Evolutionary conservation across 2,797 vertebrate genomes (phyloP).

Genomic region (Hemitrygon akajei): DNA sequence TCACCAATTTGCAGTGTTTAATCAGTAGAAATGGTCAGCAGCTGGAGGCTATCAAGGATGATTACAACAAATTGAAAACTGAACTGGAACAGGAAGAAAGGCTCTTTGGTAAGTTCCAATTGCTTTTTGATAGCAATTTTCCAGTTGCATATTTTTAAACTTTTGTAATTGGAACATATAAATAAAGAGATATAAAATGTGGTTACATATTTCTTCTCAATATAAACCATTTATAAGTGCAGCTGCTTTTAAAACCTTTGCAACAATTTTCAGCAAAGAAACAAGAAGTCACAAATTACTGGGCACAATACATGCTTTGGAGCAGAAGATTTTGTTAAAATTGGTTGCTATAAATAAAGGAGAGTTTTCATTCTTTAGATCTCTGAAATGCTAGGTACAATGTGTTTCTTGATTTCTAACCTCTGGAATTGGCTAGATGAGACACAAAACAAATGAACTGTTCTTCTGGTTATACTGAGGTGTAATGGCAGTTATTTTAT

Average conservation of each 20-base stretch:
- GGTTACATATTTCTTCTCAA: neutral
- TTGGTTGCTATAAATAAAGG: neutral
- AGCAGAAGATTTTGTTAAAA: too few relatives aligned
- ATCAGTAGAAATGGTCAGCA: slow-evolving; percentile 61
- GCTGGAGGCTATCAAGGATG: slow-evolving; percentile 65
- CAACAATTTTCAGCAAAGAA: neutral
- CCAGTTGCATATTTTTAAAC: neutral
- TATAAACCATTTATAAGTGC: neutral
- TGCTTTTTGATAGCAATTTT: slow-evolving; percentile 24
- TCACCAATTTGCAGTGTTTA: slow-evolving; percentile 62
- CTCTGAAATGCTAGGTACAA: neutral
- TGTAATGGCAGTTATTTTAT: neutral
- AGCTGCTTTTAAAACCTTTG: neutral
- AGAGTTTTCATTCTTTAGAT: neutral
- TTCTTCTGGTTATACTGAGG: neutral
- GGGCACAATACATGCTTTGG: neutral
- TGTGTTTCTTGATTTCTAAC: neutral
- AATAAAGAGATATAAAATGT: neutral
- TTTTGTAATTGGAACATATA: neutral
- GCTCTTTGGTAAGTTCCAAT: slow-evolving; percentile 65
- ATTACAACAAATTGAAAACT: slow-evolving; percentile 61
- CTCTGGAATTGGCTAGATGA: neutral
- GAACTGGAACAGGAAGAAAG: slow-evolving; percentile 64
- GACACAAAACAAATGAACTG: neutral
- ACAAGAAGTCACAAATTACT: neutral